Conservation (phyloP, 2,888 invertebrate genomes). For the Synergus itoensis region DNA sequence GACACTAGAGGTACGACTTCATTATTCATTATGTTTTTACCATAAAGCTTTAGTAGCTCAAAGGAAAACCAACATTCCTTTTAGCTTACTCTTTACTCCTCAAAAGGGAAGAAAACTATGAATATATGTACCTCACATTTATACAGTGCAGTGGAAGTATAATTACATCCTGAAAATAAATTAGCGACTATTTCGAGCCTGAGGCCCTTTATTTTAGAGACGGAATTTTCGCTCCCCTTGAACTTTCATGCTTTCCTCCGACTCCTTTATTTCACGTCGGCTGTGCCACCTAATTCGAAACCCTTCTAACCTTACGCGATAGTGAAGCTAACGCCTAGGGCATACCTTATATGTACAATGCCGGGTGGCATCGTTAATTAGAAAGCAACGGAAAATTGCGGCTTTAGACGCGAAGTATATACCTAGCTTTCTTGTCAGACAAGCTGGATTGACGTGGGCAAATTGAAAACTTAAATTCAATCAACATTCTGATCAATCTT, state of each 20-base stretch:
- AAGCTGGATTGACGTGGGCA: constrained; percentile 6
- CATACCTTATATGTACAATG: constrained; percentile 12
- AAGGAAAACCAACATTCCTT: constrained; percentile 22
- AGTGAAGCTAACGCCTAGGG: constrained; percentile 57
- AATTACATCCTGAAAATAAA: constrained; percentile 38
- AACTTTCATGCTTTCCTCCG: constrained; percentile 9
- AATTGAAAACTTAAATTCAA: constrained; percentile 33
- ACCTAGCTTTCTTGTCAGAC: neutral
- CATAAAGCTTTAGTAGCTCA: constrained; percentile 4
- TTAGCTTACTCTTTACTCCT: constrained; percentile 1
- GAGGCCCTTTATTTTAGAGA: constrained; percentile 34
- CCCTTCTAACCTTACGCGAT: constrained; percentile 55
- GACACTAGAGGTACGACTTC: neutral
- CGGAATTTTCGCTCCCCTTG: constrained; percentile 23
- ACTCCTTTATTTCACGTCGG: constrained; percentile 48
- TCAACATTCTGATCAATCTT: constrained; percentile 26
- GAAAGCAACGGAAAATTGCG: constrained; percentile 24
- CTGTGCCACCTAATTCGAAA: constrained; percentile 57
- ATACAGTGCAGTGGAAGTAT: constrained; percentile 30
- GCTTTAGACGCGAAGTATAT: neutral
- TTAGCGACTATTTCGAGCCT: constrained; percentile 34
- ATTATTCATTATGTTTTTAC: constrained; percentile 25
- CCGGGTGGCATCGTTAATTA: constrained; percentile 28
- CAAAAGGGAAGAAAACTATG: constrained; percentile 33
- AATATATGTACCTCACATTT: constrained; percentile 33